Percentiles rank a stretch among this genome's conserved stretches.
Conservation (phyloP, 2,888 invertebrate species). For the Amiota minor region DNA sequence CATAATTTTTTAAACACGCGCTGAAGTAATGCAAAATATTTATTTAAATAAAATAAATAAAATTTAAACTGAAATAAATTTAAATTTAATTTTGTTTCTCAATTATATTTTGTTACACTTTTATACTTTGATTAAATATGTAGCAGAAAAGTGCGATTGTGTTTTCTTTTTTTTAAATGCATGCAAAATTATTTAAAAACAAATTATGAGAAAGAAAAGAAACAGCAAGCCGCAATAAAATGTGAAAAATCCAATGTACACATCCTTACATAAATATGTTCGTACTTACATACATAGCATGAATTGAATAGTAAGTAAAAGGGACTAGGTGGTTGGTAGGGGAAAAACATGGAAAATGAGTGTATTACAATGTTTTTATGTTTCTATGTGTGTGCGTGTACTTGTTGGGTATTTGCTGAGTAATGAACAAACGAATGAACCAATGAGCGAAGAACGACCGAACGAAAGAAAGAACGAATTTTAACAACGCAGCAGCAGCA, state of each 20-base stretch:
- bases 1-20: constrained; percentile 41
- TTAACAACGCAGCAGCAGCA: not conserved
- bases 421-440: not conserved
- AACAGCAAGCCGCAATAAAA: not conserved
- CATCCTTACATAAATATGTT: not conserved
- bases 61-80: no score
- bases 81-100: no score
- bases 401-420: not conserved
- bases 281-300: not conserved
- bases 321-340: not conserved
- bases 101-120: no score
- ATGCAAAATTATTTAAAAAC: not conserved
- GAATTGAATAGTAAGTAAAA: no score
- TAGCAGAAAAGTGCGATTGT: no score
- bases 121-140: no score
- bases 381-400: not conserved
- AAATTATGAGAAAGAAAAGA: not conserved
- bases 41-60: no score
- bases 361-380: not conserved
- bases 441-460: not conserved
- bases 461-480: not conserved
- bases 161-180: no score
- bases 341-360: not conserved
- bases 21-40: no score
- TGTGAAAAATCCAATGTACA: not conserved